These are phyloP conservation scores for Cerceris ruficornis DNA, from an alignment of 2,888 invertebrate species.

Conservation along the genomic window DNA sequence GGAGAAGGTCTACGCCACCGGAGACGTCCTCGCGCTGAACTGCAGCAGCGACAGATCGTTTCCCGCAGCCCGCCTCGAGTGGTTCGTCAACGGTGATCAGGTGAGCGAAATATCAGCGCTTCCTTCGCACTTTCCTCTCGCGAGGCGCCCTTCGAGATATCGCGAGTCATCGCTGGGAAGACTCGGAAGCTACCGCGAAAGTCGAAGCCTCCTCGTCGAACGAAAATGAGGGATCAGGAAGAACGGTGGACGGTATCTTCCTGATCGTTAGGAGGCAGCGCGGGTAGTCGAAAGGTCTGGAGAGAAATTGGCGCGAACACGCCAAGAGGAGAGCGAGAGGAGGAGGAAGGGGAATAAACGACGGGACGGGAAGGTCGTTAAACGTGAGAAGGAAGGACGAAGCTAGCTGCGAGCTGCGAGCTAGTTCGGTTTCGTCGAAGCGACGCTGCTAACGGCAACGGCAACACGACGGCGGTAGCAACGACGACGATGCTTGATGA, in stretches of 20 bases:
- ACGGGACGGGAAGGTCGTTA: constrained; percentile 33
- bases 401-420: constrained; percentile 1
- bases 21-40: constrained; percentile 83
- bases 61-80: constrained; percentile 82
- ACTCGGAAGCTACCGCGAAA: too few relatives aligned
- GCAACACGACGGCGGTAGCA: constrained; percentile 9
- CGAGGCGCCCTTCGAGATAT: too few relatives aligned
- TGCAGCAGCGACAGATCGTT: constrained; percentile 83
- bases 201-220: too few relatives aligned
- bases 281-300: constrained; percentile 5
- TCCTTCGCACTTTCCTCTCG: too few relatives aligned
- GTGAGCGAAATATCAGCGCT: constrained; percentile 68
- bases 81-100: constrained; percentile 83
- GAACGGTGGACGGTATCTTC: not conserved
- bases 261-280: not conserved
- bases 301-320: constrained; percentile 1
- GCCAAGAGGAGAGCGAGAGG: not conserved
- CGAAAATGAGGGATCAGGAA: not conserved
- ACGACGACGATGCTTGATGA: constrained; percentile 63
- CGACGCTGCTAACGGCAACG: constrained; percentile 13
- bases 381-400: constrained; percentile 15
- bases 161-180: too few relatives aligned
- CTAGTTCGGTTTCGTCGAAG: constrained; percentile 11
- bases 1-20: constrained; percentile 82
- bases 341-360: not conserved